A percentile compares a stretch with the other conserved stretches of the same genome.
Evolutionary conservation across 2,888 invertebrate species (phyloP).

Genomic region (Drosophila setosimentum): DNA sequence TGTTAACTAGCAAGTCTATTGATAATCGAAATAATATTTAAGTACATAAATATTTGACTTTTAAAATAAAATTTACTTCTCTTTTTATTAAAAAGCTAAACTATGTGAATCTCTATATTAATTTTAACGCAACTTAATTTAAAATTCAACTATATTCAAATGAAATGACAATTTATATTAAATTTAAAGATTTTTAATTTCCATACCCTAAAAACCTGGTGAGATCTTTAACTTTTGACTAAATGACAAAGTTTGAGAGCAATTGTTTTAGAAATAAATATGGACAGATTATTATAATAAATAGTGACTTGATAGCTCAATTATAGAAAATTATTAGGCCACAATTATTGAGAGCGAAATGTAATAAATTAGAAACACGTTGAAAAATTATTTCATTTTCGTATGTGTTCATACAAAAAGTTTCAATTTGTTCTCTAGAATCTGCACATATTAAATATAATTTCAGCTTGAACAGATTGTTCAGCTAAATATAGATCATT

Average conservation of each 20-base stretch:
- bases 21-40: too few species aligned
- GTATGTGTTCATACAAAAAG: slow-evolving; percentile 3
- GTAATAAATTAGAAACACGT: slow-evolving; percentile 34
- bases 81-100: neutral
- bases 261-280: neutral
- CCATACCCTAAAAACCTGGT: neutral
- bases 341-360: slow-evolving; percentile 2
- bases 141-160: neutral
- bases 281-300: slow-evolving; percentile 13
- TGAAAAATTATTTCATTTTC: slow-evolving; percentile 35
- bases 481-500: slow-evolving; percentile 24
- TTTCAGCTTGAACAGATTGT: slow-evolving; percentile 17
- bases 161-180: neutral
- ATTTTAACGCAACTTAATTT: neutral
- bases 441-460: slow-evolving; percentile 22
- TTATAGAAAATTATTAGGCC: neutral
- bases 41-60: neutral
- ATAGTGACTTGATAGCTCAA: neutral
- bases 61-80: neutral
- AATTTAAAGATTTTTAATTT: neutral
- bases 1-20: neutral
- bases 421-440: slow-evolving; percentile 6
- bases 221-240: neutral
- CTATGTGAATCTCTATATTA: neutral
- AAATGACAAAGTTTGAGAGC: neutral